A percentile compares a stretch with the other conserved stretches of the same genome.
Conservation (phyloP, 2,888 invertebrate species). For the Adela reaumurella region DNA sequence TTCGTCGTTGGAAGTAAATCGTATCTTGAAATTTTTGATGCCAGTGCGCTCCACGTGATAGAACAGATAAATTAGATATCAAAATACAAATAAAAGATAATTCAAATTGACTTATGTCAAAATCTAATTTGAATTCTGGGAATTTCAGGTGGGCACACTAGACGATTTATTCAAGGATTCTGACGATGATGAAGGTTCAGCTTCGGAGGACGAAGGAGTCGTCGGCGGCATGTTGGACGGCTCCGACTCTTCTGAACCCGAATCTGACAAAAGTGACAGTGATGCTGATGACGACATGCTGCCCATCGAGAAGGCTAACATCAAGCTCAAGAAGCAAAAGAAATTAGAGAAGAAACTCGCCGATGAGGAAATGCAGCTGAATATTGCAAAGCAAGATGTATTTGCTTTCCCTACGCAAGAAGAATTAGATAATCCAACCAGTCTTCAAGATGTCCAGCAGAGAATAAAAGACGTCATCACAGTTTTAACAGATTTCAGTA, state of each 20-base stretch:
- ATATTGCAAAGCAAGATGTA: slow-evolving; percentile 70
- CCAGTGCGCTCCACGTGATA: no score
- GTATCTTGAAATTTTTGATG: no score
- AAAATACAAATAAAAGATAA: no score
- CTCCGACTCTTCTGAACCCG: slow-evolving; percentile 34
- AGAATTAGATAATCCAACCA: slow-evolving; percentile 67
- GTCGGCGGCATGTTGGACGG: slow-evolving; percentile 27
- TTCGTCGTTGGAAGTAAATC: no score
- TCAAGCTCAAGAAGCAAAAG: slow-evolving; percentile 71
- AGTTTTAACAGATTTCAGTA: slow-evolving; percentile 77
- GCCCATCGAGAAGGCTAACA: slow-evolving; percentile 83
- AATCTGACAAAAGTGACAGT: slow-evolving; percentile 25
- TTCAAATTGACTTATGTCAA: no score
- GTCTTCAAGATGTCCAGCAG: slow-evolving; percentile 81
- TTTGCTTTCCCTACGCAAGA: slow-evolving; percentile 78
- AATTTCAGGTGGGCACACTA: slow-evolving; percentile 41
- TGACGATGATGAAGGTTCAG: slow-evolving; percentile 31
- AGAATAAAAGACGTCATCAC: slow-evolving; percentile 82
- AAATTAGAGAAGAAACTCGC: slow-evolving; percentile 67
- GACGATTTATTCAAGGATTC: slow-evolving; percentile 53
- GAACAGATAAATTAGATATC: no score
- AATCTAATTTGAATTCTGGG: no score
- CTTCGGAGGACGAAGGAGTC: slow-evolving; percentile 29
- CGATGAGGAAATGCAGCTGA: slow-evolving; percentile 78
- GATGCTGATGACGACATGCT: slow-evolving; percentile 65